Percentiles rank a stretch among this genome's conserved stretches.
phyloP scores from a whole-genome alignment of 1,140 invertebrate genomes.

The Glossosoma conforme region DNA sequence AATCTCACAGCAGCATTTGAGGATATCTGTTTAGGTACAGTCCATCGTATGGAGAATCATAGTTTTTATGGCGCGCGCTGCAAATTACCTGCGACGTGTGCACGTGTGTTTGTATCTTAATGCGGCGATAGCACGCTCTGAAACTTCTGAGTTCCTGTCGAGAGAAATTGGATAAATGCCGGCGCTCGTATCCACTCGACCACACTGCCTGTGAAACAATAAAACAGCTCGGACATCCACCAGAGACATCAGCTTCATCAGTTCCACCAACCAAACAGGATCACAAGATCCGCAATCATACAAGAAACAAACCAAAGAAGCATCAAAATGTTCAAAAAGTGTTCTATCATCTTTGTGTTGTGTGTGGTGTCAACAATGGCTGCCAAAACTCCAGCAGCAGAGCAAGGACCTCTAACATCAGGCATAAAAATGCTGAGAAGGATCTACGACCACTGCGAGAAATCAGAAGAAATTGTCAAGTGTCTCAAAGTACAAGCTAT shows the following conservation, averaged over 20 bases:
- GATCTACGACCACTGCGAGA: constrained; percentile 57
- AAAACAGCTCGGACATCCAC: constrained; percentile 41
- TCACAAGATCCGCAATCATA: not conserved
- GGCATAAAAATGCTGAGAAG: constrained; percentile 48
- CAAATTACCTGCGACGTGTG: constrained; percentile 22
- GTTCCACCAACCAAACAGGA: not conserved
- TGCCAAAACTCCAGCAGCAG: constrained; percentile 34
- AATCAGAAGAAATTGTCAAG: constrained; percentile 56
- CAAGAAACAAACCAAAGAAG: not conserved
- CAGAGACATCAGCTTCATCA: not conserved
- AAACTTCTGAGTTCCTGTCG: constrained; percentile 46
- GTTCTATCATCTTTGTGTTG: constrained; percentile 35
- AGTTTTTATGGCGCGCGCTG: too few species aligned
- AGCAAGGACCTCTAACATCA: constrained; percentile 36
- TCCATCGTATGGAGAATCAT: too few species aligned
- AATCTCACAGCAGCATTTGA: too few species aligned
- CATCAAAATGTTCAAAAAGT: constrained; percentile 17
- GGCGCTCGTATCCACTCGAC: constrained; percentile 43
- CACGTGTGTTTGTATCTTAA: constrained; percentile 19
- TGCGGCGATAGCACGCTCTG: constrained; percentile 51
- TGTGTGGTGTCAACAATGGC: constrained; percentile 36
- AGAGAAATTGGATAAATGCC: constrained; percentile 54
- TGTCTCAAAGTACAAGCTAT: constrained; percentile 64
- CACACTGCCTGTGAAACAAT: constrained; percentile 48
- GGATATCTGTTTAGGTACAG: too few species aligned